Evolutionary conservation across 2,113 vertebrate species (phyloP).

Genomic region (Tyrannus savana): DNA sequence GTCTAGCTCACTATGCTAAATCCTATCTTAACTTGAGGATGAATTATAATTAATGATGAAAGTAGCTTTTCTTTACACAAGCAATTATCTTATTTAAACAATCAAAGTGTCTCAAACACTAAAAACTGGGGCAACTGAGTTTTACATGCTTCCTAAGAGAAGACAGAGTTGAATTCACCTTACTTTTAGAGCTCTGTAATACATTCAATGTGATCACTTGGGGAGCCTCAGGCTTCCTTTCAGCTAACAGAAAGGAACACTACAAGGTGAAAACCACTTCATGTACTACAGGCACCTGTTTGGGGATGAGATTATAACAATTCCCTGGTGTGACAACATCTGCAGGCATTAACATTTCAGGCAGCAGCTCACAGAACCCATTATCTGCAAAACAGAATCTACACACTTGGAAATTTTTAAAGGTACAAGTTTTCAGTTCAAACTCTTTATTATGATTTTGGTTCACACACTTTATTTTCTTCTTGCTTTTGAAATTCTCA

Average conservation of each 20-base stretch:
- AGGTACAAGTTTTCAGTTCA: not conserved
- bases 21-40: not conserved
- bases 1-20: not conserved
- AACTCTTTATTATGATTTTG: not conserved
- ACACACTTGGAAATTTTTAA: not conserved
- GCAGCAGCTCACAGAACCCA: not conserved
- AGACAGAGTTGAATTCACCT: not conserved
- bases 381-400: not conserved
- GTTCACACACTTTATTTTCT: not conserved
- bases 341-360: not conserved
- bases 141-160: not conserved
- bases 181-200: not conserved
- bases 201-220: not conserved
- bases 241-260: not conserved
- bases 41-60: not conserved
- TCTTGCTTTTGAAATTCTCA: not conserved
- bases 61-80: not conserved
- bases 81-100: not conserved
- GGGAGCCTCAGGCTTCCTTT: not conserved
- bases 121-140: rapidly evolving
- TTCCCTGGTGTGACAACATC: not conserved
- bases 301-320: not conserved
- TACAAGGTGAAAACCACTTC: not conserved
- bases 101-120: not conserved
- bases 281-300: not conserved